Evolutionary conservation across 1,140 invertebrate genomes (phyloP).

Genomic region (Euwallacea fornicatus): DNA sequence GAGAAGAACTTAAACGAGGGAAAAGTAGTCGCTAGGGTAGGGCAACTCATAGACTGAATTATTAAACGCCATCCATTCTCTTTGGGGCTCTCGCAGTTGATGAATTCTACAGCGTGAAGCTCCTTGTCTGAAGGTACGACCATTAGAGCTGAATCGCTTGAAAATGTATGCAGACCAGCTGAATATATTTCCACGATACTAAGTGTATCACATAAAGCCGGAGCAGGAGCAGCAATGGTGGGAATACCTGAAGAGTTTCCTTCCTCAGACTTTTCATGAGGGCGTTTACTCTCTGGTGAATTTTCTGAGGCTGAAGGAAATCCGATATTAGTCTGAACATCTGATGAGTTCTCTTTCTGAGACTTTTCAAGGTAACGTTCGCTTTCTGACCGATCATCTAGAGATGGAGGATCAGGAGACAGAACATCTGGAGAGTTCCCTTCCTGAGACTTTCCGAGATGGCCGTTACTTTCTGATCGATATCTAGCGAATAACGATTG

Average conservation of each 20-base stretch:
- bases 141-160: neutral
- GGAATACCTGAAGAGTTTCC: too few relatives aligned
- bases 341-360: too few relatives aligned
- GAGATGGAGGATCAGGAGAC: neutral
- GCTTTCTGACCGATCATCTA: too few relatives aligned
- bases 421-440: neutral
- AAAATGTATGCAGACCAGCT: neutral
- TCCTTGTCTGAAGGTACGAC: too few relatives aligned
- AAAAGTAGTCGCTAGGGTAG: slow-evolving; percentile 9
- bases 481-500: neutral
- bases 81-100: neutral
- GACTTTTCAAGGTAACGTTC: too few relatives aligned
- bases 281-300: too few relatives aligned
- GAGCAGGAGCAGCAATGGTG: too few relatives aligned
- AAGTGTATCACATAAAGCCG: too few relatives aligned
- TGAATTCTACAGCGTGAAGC: neutral
- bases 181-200: slow-evolving; percentile 3
- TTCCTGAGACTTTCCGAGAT: neutral
- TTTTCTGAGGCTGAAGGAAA: too few relatives aligned
- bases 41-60: slow-evolving; percentile 33
- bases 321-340: too few relatives aligned
- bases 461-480: neutral
- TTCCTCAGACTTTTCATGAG: too few relatives aligned
- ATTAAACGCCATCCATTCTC: neutral
- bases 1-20: slow-evolving; percentile 40